Percentiles rank a stretch among this genome's conserved stretches.
These are phyloP conservation scores for Chrosomus eos DNA, from an alignment of 2,797 vertebrate species.

Conservation along the genomic window DNA sequence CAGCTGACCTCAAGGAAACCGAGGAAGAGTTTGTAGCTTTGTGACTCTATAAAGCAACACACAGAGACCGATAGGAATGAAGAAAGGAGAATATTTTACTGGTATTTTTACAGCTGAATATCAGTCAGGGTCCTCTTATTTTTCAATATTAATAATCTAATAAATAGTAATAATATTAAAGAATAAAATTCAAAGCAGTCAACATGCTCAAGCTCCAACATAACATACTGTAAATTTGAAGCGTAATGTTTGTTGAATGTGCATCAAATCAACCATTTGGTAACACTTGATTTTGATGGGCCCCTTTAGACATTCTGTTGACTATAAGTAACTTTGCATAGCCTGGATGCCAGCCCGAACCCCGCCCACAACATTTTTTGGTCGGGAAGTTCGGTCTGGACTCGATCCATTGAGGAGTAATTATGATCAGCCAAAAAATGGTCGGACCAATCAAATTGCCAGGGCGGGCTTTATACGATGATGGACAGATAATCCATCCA, in stretches of 20 bases:
- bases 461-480: no score
- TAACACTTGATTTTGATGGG: no score
- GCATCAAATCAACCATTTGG: not conserved
- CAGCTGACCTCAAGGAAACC: slow-evolving; percentile 43
- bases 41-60: not conserved
- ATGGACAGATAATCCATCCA: no score
- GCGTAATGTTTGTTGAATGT: not conserved
- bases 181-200: not conserved
- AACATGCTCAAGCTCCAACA: not conserved
- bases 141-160: not conserved
- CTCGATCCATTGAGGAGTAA: no score
- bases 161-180: not conserved
- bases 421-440: no score
- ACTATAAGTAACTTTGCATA: no score
- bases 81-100: not conserved
- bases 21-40: not conserved
- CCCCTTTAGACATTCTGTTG: no score
- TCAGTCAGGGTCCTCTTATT: not conserved
- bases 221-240: not conserved
- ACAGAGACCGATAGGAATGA: not conserved
- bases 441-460: no score
- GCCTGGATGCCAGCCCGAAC: no score
- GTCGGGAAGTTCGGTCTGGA: no score
- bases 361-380: no score
- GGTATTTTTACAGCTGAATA: not conserved